These are phyloP conservation scores for Oncopodura yosiiana DNA, from an alignment of 1,140 invertebrate genomes.

Conservation along the genomic window DNA sequence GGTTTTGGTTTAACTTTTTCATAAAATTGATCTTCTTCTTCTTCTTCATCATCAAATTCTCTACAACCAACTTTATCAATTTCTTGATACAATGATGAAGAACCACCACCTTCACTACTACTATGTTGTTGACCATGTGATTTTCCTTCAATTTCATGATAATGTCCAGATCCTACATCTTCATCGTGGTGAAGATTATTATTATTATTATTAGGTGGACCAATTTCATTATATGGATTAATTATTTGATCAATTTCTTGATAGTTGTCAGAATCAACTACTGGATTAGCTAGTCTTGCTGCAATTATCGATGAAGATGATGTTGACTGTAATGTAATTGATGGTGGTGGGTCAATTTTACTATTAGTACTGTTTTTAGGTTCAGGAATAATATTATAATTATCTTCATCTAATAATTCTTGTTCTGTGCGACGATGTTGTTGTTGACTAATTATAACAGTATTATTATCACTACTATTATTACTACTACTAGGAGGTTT, in stretches of 20 bases:
- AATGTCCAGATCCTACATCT: too few species aligned
- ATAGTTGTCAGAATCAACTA: too few species aligned
- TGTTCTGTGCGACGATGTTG: neutral
- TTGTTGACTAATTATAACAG: neutral
- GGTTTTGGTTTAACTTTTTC: slow-evolving; percentile 24
- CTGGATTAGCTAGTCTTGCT: too few species aligned
- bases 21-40: slow-evolving; percentile 31
- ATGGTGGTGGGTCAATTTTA: neutral
- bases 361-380: neutral
- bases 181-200: too few species aligned
- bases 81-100: slow-evolving; percentile 22
- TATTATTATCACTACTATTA: too few species aligned
- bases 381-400: slow-evolving; percentile 33
- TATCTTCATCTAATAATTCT: slow-evolving; percentile 31
- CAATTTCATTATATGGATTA: slow-evolving; percentile 14
- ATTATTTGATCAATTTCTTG: slow-evolving; percentile 6
- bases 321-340: neutral
- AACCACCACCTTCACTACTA: neutral
- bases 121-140: neutral
- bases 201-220: too few species aligned
- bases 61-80: slow-evolving; percentile 12
- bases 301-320: too few species aligned
- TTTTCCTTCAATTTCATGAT: too few species aligned
- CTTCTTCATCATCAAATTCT: slow-evolving; percentile 23
- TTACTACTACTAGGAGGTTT: too few species aligned